Evolutionary conservation across 1,140 invertebrate genomes (phyloP), one percentile per base, ranked within the genome.

Genomic region (Panagrolaimus sp.): DNA sequence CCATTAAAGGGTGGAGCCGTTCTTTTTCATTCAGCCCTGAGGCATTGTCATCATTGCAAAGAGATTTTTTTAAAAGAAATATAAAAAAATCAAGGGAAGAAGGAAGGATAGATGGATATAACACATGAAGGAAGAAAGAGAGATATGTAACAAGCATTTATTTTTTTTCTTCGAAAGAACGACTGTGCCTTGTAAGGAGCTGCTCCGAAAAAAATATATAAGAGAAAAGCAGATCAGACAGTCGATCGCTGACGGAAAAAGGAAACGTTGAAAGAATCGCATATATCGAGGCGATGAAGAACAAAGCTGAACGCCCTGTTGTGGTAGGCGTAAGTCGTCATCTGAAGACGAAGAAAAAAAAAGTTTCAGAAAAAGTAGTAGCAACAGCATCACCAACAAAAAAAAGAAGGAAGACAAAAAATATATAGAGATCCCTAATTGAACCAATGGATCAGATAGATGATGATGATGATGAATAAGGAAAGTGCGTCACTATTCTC

Each of bases 361-460:
- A 57, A 57, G 31, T 38, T 38, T 38, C 31, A 2, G 7, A 2
- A 38, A 38, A 38, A 38, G 31, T 38, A 38, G 31, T 38, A 38
- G 31, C 7, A 4, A 7, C 31, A 38, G 31, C 31, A 38, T 4
- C 31, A 38, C 2, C 2, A 38, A 38, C 2, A 38, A 4, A 38
- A 4, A 38, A 4, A 38, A 4, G 31, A 38, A 38, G 2, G 31
- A 38, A 38, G 31, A 38, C 2, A 38, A 38, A 38, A 7, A 38
- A 38, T n/a, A 13, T 14, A 27, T 9, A 27, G 51, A 57, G 51
- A 57, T 57, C 27, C 51, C 51, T 57, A 57, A 57, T 57, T 57
- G 51, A 57, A 57, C 51, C 51, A 16, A 57, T 27, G 51, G 51
- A 57, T 57, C 20, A 57, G 51, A 57, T 57, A 27, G 51, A 57